phyloP scores from a whole-genome alignment of 2,797 vertebrate genomes.

The Lophius americanus region DNA sequence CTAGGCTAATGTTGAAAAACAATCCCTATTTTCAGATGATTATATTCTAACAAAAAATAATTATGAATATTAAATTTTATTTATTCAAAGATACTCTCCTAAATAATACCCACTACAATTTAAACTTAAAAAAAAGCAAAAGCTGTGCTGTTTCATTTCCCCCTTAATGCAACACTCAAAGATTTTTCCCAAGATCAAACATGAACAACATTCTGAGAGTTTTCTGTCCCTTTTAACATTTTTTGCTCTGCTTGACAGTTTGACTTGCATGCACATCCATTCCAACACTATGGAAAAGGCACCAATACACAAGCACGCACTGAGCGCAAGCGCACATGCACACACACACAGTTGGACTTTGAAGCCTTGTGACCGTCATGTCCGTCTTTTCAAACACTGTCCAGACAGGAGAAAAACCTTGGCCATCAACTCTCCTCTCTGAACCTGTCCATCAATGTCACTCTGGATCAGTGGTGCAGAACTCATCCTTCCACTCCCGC shows the following conservation, averaged over 20 bases:
- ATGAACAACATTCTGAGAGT: conserved; percentile 53
- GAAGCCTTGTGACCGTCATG: conserved; percentile 75
- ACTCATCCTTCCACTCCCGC: conserved; percentile 78
- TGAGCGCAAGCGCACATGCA: conserved; percentile 12
- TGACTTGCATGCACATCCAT: conserved; percentile 59
- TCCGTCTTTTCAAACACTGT: conserved; percentile 81
- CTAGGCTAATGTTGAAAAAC: too few relatives aligned
- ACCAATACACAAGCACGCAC: conserved; percentile 30
- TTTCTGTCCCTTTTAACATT: conserved; percentile 66
- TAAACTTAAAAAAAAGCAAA: too few relatives aligned
- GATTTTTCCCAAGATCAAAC: conserved; percentile 23
- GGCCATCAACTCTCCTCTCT: conserved; percentile 81
- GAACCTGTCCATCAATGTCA: conserved; percentile 85
- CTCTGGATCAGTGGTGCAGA: conserved; percentile 81
- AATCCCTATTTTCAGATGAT: too few relatives aligned
- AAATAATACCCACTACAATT: too few relatives aligned
- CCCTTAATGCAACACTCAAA: too few relatives aligned
- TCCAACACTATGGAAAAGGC: conserved; percentile 45
- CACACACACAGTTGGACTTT: conserved; percentile 61
- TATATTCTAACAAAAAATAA: too few relatives aligned
- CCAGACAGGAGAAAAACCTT: conserved; percentile 74
- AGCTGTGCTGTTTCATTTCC: too few relatives aligned
- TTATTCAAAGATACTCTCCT: too few relatives aligned
- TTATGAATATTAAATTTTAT: too few relatives aligned
- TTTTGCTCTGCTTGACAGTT: conserved; percentile 68